These are phyloP conservation scores for Triops cancriformis DNA, from an alignment of 1,140 invertebrate species.

Conservation along the genomic window DNA sequence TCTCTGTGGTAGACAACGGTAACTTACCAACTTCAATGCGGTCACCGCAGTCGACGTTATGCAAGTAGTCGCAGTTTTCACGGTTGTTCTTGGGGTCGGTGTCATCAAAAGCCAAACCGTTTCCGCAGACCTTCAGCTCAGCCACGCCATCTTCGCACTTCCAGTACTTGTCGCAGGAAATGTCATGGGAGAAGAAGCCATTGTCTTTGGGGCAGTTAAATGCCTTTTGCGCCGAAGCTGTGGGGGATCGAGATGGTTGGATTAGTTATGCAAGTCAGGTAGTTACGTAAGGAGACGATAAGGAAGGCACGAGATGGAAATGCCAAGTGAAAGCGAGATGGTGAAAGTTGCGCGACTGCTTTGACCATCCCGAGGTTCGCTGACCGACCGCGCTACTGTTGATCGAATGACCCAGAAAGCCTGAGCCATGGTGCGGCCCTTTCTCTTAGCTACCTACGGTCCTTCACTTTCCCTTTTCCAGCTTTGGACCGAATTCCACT, in stretches of 20 bases:
- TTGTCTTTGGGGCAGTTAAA: slow-evolving; percentile 93
- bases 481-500: no score
- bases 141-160: slow-evolving; percentile 83
- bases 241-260: neutral
- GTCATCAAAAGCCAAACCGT: slow-evolving; percentile 85
- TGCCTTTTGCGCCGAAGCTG: slow-evolving; percentile 51
- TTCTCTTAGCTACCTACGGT: neutral
- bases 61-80: slow-evolving; percentile 90
- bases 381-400: neutral
- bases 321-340: neutral
- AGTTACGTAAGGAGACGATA: neutral
- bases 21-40: slow-evolving; percentile 65
- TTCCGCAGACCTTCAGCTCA: slow-evolving; percentile 85
- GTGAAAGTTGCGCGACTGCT: neutral
- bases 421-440: no score
- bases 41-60: slow-evolving; percentile 90
- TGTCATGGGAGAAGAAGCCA: slow-evolving; percentile 82
- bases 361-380: neutral
- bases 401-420: neutral
- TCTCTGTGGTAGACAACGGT: neutral
- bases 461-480: neutral
- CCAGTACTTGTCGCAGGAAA: slow-evolving; percentile 90
- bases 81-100: slow-evolving; percentile 77
- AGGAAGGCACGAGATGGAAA: no score
- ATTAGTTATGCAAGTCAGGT: neutral